Evolutionary conservation across 2,797 vertebrate genomes (phyloP).

Genomic region (Lycodopsis pacificus): DNA sequence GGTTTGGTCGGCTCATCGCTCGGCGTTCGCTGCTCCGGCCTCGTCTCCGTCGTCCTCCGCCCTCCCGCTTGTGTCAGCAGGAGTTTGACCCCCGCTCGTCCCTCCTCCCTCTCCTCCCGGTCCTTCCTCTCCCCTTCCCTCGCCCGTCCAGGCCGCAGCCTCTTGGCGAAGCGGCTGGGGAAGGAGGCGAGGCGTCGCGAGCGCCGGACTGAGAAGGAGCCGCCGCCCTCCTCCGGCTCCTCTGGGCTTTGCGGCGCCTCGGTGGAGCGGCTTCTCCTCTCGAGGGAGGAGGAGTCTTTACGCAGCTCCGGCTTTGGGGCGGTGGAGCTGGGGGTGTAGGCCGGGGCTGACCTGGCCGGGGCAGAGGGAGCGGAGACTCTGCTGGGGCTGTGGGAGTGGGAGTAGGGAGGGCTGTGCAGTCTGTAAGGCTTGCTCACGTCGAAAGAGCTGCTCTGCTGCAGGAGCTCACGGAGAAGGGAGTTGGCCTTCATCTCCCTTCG

Average conservation of each 20-base stretch:
- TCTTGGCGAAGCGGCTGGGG: slow-evolving; percentile 88
- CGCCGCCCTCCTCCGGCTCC: slow-evolving; percentile 42
- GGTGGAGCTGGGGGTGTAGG: slow-evolving; percentile 33
- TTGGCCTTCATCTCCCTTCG: slow-evolving; percentile 82
- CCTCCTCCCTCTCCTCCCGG: slow-evolving; percentile 59
- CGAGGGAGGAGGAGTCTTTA: slow-evolving; percentile 66
- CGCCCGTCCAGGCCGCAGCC: slow-evolving; percentile 59
- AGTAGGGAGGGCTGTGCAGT: slow-evolving; percentile 92
- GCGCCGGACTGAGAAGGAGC: slow-evolving; percentile 88
- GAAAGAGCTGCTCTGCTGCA: slow-evolving; percentile 89
- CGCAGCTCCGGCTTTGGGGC: slow-evolving; percentile 66
- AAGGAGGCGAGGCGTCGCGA: slow-evolving; percentile 94
- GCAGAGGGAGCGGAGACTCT: slow-evolving; percentile 11
- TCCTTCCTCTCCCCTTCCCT: slow-evolving; percentile 45
- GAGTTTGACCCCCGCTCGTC: slow-evolving; percentile 45
- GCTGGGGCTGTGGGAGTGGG: slow-evolving; percentile 62
- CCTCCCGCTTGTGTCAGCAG: slow-evolving; percentile 60
- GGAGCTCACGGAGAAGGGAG: slow-evolving; percentile 93
- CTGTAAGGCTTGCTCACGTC: slow-evolving; percentile 98
- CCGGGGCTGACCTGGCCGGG: slow-evolving; percentile 40
- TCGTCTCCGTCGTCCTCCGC: slow-evolving; percentile 31
- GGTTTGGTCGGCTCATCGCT: slow-evolving; percentile 34
- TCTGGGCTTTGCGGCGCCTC: slow-evolving; percentile 50
- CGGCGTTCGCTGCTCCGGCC: slow-evolving; percentile 29
- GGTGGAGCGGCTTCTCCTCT: slow-evolving; percentile 18